Evolutionary conservation across 1,140 invertebrate genomes (phyloP).

Genomic region (Dendrolimus punctatus): DNA sequence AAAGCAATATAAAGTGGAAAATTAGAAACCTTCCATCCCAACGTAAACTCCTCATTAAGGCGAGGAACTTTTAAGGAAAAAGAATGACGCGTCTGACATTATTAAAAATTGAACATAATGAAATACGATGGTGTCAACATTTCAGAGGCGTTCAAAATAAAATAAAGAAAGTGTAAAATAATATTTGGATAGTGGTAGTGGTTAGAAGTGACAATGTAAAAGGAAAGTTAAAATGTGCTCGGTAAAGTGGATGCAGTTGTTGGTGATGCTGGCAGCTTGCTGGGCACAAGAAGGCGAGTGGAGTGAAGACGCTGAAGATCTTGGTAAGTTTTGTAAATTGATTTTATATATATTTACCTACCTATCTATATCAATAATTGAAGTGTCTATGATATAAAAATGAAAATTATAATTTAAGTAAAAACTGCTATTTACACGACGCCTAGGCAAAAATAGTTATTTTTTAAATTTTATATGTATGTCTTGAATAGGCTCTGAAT

Average conservation of each 20-base stretch:
- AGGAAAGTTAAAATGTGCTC: slow-evolving; percentile 37
- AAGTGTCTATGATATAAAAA: neutral
- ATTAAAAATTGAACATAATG: slow-evolving; percentile 10
- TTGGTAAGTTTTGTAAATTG: slow-evolving; percentile 33
- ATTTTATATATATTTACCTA: neutral
- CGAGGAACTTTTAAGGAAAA: neutral
- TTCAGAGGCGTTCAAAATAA: slow-evolving; percentile 3
- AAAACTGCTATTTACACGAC: no score
- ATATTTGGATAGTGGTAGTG: slow-evolving; percentile 5
- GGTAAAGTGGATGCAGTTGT: slow-evolving; percentile 52
- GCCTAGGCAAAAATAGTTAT: no score
- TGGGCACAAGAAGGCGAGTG: slow-evolving; percentile 63
- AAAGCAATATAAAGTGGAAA: no score
- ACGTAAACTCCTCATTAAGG: no score
- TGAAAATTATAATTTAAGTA: no score
- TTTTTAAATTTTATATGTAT: no score
- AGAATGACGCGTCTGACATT: slow-evolving; percentile 7
- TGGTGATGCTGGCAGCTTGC: slow-evolving; percentile 57
- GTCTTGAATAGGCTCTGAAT: no score
- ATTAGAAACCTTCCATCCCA: no score
- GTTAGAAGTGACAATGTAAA: slow-evolving; percentile 40
- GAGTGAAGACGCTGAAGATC: slow-evolving; percentile 62
- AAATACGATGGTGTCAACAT: slow-evolving; percentile 5
- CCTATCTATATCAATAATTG: neutral
- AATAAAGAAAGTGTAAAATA: slow-evolving; percentile 5